Conservation (phyloP, 2,888 invertebrate species). For the Caenorhabditis uteleia region DNA sequence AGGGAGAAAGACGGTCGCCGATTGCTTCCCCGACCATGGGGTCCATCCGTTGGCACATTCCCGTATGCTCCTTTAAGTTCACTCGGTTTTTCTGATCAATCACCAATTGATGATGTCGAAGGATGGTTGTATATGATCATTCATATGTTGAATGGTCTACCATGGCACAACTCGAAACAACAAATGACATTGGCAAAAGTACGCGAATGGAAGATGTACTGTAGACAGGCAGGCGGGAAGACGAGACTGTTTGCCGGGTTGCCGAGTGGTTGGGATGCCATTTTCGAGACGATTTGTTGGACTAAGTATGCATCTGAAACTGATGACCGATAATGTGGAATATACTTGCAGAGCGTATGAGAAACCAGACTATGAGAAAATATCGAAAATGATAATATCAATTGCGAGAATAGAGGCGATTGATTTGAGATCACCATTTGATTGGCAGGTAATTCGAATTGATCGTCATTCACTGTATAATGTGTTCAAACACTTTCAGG, state of each 20-base stretch:
- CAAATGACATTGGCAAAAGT: constrained; percentile 15
- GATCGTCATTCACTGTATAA: neutral
- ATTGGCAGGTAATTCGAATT: constrained; percentile 47
- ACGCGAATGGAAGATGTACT: constrained; percentile 45
- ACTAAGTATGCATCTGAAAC: constrained; percentile 25
- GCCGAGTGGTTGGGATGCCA: constrained; percentile 38
- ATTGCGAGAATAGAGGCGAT: constrained; percentile 43
- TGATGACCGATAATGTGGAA: neutral
- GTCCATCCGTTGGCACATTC: constrained; percentile 37
- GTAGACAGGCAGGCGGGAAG: constrained; percentile 36
- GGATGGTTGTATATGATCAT: constrained; percentile 35
- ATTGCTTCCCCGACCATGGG: constrained; percentile 19
- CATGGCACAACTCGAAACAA: constrained; percentile 26
- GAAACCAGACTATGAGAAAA: constrained; percentile 44
- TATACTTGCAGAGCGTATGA: constrained; percentile 37
- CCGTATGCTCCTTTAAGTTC: constrained; percentile 33
- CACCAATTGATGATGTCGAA: constrained; percentile 32
- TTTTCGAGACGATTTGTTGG: constrained; percentile 49
- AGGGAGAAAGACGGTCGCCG: constrained; percentile 18
- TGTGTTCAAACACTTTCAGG: neutral
- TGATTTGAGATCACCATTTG: constrained; percentile 49
- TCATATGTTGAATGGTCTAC: constrained; percentile 19
- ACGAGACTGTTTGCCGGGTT: constrained; percentile 42
- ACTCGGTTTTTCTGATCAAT: constrained; percentile 31
- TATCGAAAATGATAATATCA: constrained; percentile 34